Evolutionary conservation across 2,797 vertebrate genomes (phyloP), one percentile per base, ranked within the genome.

Genomic region (Pseudochirops cupreus): DNA sequence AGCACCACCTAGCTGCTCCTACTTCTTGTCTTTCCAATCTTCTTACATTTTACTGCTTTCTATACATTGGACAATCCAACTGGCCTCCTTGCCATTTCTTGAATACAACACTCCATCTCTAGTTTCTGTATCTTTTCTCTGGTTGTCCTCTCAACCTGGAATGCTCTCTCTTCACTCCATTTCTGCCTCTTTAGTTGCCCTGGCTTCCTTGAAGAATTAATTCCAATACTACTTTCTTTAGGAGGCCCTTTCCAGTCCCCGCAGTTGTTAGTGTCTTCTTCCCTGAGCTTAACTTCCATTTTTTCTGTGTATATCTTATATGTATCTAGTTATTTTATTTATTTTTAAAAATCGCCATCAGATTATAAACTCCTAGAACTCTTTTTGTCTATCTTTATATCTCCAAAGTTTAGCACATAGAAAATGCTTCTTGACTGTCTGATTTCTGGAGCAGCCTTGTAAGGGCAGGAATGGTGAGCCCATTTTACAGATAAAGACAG

Each of bases 361-460:
- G 29, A 59, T 21, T 56, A 26, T 7, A 29, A 50, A 74, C 13
- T 6, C 92, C 52, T 0, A 0, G 1, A 1, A 0, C 24, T 56
- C 74, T 5, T 21, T 1, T 91, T n/a, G 62, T 13, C 2, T 46
- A 46, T 82, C 74, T 46, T 82, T 11, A 1, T 7, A 24, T n/a
- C 82, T 62, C 11, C 54, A 46, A 24, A 7, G n/a, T 39, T 39
- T 2, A 31, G n/a, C 54, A 10, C 53, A 0, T n/a, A 82, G 46
- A 9, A 82, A 39, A 82, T 82, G 39, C 4, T 46, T 82, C 39
- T 82, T 82, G n/a, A 39, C 28, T 21, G 33, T 67, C 33, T 67
- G 16, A 74, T 39, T 39, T 39, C n/a, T 74, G n/a, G n/a, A 74
- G 16, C 16, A 21, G 67, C n/a, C n/a, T 33, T 74, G 67, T 74